These are phyloP conservation scores for Dryas iulia DNA, from an alignment of 1,140 invertebrate genomes.

Conservation along the genomic window DNA sequence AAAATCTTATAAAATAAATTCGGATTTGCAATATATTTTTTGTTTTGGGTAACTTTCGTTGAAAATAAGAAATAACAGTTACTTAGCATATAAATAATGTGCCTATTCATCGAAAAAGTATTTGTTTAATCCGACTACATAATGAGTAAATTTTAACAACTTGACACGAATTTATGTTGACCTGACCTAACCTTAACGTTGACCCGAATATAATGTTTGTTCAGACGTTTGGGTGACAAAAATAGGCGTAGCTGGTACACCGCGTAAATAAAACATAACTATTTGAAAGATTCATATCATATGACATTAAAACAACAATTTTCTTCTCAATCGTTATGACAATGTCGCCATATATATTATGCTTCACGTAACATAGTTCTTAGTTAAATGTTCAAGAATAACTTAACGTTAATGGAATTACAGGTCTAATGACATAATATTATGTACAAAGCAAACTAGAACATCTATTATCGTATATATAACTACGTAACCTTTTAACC, in stretches of 20 bases:
- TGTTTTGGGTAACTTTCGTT: background rate
- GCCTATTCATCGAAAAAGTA: background rate
- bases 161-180: conserved; percentile 31
- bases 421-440: background rate
- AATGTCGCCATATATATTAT: background rate
- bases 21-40: background rate
- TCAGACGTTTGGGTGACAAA: conserved; percentile 35
- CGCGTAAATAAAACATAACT: conserved; percentile 13
- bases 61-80: background rate
- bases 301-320: background rate
- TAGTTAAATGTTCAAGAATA: conserved; percentile 2
- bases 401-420: background rate
- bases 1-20: conserved; percentile 21
- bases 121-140: conserved; percentile 16
- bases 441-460: background rate
- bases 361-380: background rate
- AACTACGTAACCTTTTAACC: background rate
- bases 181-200: conserved; percentile 41
- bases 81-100: background rate
- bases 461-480: background rate
- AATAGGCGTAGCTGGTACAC: conserved; percentile 27
- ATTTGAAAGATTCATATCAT: background rate
- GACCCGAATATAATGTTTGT: conserved; percentile 34
- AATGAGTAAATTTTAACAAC: conserved; percentile 27
- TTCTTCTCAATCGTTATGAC: background rate